phyloP scores from a whole-genome alignment of 2,113 vertebrate species.

The Pluvianellus socialis region DNA sequence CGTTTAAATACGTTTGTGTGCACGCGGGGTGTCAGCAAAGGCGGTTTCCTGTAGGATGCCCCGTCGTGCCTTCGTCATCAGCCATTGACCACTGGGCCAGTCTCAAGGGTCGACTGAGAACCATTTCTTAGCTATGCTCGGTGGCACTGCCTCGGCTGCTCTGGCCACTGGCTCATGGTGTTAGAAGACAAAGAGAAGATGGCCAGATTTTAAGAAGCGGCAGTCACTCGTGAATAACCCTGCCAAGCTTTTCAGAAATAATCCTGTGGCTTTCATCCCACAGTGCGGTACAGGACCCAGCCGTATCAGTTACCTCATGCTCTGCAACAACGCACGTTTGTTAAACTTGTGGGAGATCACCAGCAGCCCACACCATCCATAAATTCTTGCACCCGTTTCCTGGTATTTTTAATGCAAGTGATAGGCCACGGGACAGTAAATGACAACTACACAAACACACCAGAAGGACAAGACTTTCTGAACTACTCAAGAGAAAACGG shows the following conservation, averaged over 20 bases:
- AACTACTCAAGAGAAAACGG: background rate
- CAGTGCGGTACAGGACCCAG: background rate
- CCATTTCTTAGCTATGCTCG: background rate
- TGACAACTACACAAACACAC: background rate
- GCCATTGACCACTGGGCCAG: background rate
- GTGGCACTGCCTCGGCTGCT: background rate
- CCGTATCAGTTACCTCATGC: background rate
- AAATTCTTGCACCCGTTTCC: background rate
- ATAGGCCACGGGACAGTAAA: background rate
- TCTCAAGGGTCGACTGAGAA: background rate
- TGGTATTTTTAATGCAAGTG: background rate
- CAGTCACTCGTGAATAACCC: background rate
- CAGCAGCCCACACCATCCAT: background rate
- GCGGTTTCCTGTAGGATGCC: background rate
- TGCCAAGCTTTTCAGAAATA: background rate
- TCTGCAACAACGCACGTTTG: accelerated
- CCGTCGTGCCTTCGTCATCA: background rate
- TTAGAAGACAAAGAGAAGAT: background rate
- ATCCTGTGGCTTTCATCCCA: background rate
- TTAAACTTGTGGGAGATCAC: background rate
- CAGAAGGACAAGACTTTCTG: background rate
- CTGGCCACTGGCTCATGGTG: background rate
- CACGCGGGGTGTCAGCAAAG: accelerated
- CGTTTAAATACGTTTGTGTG: accelerated
- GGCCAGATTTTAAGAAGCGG: background rate